A percentile compares a stretch with the other conserved stretches of the same genome.
Evolutionary conservation across 2,113 vertebrate genomes (phyloP).

Genomic region (Carlito syrichta): DNA sequence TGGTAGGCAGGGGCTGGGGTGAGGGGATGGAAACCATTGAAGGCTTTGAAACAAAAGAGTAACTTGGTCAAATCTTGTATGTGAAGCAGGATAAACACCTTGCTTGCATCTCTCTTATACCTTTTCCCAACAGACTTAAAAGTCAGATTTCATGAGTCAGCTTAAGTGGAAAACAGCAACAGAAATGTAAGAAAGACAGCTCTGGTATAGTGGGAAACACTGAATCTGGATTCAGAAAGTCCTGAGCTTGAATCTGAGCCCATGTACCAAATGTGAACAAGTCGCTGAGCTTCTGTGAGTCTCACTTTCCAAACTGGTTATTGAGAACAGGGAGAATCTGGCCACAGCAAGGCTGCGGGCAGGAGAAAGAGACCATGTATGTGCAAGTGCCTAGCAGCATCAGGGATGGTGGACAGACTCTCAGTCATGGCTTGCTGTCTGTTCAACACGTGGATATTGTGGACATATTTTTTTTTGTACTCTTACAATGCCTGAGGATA

Average conservation of each 20-base stretch:
- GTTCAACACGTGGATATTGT: background rate
- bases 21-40: background rate
- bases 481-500: background rate
- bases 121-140: background rate
- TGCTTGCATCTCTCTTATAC: background rate
- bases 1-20: background rate
- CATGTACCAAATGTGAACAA: rapidly evolving
- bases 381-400: too few species aligned
- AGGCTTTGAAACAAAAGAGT: background rate
- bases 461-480: background rate
- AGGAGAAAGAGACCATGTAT: rapidly evolving
- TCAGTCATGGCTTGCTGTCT: background rate
- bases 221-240: background rate
- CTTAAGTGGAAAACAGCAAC: background rate
- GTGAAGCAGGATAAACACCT: background rate
- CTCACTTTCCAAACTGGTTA: background rate
- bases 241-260: background rate
- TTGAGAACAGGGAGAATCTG: rapidly evolving
- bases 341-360: background rate
- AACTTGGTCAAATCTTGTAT: background rate
- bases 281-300: background rate
- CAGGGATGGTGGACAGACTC: background rate
- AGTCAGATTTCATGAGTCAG: background rate
- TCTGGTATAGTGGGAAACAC: background rate
- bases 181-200: background rate